Evolutionary conservation across 2,888 invertebrate genomes (phyloP), one percentile per base, ranked within the genome.

Genomic region (Tribolium freemani): DNA sequence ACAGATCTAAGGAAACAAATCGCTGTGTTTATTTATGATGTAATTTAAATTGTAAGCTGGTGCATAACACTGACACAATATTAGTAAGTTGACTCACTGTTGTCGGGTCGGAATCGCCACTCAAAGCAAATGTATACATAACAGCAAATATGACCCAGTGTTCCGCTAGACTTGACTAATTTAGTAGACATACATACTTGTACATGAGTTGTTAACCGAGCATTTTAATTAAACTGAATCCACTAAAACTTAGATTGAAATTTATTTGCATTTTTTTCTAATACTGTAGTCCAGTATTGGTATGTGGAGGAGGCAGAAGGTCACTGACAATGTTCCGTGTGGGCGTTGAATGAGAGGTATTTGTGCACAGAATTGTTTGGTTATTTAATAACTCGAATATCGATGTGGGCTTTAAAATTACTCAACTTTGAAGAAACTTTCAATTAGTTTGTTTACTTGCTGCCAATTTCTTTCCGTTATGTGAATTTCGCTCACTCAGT

Each of bases 141-240:
- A 20, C 38, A 13, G 44, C 53, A 38, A 64, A 64, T 30, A 20
- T 53, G 64, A 64, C 53, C 53, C 38, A 53, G 20, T 53, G 64
- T 64, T 64, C 53, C 38, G 64, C 64, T 64, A 38, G 51, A 38
- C 8, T 64, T 61, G 51, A 61, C 38, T 57, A 57, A 57, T 57
- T 57, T 44, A 58, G 45, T 21, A 9, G 44, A 58, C 21, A 45
- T 31, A 58, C 21, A 45, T 31, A 44, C 45, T 45, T 1, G n/a
- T 16, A 16, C 16, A 16, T 16, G 16, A 16, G 16, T 16, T 16
- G 26, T 26, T 26, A 26, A 26, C 26, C 3, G 2, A 26, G 4
- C 26, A 26, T 1, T 5, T 26, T 26, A 26, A 26, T 26, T 26
- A 26, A 26, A 26, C 26, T 3, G 16, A 16, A 26, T 26, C 26